Evolutionary conservation across 2,797 vertebrate genomes (phyloP).

Genomic region (Lagorchestes hirsutus): DNA sequence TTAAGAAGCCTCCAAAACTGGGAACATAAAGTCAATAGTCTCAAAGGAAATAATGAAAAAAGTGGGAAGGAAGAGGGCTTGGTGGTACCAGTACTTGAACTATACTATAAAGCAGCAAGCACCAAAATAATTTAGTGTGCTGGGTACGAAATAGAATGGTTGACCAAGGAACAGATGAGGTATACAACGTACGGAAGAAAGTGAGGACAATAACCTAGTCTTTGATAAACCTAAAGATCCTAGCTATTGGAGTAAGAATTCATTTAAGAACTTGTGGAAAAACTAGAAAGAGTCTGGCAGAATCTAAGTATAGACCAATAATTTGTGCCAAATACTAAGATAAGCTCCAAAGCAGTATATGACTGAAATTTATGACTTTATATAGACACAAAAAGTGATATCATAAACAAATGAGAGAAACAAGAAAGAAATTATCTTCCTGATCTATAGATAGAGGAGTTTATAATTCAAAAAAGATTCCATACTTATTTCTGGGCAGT

Average conservation of each 20-base stretch:
- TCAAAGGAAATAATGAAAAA: neutral
- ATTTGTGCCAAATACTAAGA: neutral
- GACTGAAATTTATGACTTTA: neutral
- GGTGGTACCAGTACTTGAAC: neutral
- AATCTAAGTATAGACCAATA: neutral
- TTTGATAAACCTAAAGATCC: neutral
- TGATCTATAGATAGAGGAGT: neutral
- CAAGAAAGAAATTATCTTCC: neutral
- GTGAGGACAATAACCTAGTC: neutral
- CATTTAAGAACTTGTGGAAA: neutral
- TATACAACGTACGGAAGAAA: neutral
- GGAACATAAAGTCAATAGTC: neutral
- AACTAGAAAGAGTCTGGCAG: neutral
- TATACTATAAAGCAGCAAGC: neutral
- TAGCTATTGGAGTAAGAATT: neutral
- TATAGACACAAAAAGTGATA: neutral
- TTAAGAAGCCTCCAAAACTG: neutral
- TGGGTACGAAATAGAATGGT: neutral
- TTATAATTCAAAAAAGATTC: neutral
- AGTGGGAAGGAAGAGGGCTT: neutral
- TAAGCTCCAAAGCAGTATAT: neutral
- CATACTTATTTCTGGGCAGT: too few species aligned
- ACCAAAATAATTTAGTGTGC: neutral
- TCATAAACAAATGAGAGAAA: neutral
- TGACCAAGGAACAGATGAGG: neutral